These are phyloP conservation scores for Hephaestus fuliginosus DNA, from an alignment of 2,797 vertebrate genomes.

Conservation along the genomic window DNA sequence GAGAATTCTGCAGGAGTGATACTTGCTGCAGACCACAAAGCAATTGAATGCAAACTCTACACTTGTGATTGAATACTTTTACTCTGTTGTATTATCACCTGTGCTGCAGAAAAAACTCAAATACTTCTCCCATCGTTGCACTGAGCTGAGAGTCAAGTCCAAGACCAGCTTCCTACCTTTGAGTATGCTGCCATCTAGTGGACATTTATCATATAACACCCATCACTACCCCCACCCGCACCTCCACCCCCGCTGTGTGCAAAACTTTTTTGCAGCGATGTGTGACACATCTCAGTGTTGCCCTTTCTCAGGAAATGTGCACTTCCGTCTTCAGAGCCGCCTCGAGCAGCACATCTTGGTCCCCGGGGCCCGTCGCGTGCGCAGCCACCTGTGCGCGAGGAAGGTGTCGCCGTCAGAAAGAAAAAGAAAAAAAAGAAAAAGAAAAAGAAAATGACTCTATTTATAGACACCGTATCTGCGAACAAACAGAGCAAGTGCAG, in stretches of 20 bases:
- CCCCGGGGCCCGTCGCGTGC: neutral
- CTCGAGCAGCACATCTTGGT: slow-evolving; percentile 11
- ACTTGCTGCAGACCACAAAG: neutral
- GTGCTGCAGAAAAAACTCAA: neutral
- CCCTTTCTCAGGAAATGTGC: slow-evolving; percentile 71
- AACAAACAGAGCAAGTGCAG: slow-evolving; percentile 47
- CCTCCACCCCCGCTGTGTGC: too few species aligned
- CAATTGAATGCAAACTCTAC: neutral
- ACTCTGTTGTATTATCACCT: neutral
- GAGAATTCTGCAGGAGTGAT: neutral
- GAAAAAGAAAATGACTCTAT: slow-evolving; percentile 40
- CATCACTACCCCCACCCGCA: neutral
- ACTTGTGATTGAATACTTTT: neutral
- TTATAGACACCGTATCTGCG: slow-evolving; percentile 62
- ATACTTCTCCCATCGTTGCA: too few species aligned
- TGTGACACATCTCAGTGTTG: slow-evolving; percentile 50
- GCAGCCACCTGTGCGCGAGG: neutral
- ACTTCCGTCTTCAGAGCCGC: slow-evolving; percentile 72
- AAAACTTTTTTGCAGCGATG: slow-evolving; percentile 24
- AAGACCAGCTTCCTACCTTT: neutral
- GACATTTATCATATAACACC: rapidly evolving
- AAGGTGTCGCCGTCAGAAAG: neutral
- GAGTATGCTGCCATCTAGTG: slow-evolving; percentile 60
- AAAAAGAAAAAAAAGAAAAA: too few species aligned
- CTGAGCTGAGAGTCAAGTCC: neutral